Percentiles rank a stretch among this genome's conserved stretches.
Evolutionary conservation across 2,113 vertebrate genomes (phyloP).

Genomic region (Poeciliopsis retropinna): DNA sequence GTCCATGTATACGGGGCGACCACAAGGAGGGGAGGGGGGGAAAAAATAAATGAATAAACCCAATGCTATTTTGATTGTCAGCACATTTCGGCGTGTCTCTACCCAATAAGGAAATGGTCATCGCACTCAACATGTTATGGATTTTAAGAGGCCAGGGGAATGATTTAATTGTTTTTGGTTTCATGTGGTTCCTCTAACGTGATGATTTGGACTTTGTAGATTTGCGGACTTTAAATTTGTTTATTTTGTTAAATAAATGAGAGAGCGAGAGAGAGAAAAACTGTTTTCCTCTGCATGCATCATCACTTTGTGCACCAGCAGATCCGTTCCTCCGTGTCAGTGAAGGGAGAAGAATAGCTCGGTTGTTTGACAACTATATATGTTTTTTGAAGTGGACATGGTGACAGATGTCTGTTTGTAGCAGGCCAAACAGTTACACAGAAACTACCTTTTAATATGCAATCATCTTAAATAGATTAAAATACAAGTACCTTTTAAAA

Average conservation of each 20-base stretch:
- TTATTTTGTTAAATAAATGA: constrained; percentile 49
- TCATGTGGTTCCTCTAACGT: constrained; percentile 62
- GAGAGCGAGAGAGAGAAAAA: not conserved
- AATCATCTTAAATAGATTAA: not conserved
- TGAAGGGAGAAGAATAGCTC: constrained; percentile 16
- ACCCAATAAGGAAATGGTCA: constrained; percentile 64
- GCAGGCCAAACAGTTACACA: not conserved
- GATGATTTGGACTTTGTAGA: constrained; percentile 69
- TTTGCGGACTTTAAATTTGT: constrained; percentile 54
- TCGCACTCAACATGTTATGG: constrained; percentile 59
- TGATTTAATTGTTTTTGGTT: constrained; percentile 67
- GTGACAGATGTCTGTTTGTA: not conserved
- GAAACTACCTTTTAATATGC: not conserved
- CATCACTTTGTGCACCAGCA: constrained; percentile 36
- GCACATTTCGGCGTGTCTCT: constrained; percentile 65
- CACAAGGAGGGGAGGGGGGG: constrained; percentile 40
- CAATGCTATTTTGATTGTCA: constrained; percentile 71
- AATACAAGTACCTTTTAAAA: not conserved
- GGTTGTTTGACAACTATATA: constrained; percentile 5
- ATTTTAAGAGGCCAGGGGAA: constrained; percentile 58
- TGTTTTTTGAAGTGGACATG: not conserved
- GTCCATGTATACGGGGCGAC: constrained; percentile 62
- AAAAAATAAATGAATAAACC: constrained; percentile 58
- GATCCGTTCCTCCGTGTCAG: constrained; percentile 5
- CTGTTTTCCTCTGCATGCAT: constrained; percentile 43